Conservation (phyloP, 2,888 invertebrate genomes). For the Acanthosepion pharaonis region DNA sequence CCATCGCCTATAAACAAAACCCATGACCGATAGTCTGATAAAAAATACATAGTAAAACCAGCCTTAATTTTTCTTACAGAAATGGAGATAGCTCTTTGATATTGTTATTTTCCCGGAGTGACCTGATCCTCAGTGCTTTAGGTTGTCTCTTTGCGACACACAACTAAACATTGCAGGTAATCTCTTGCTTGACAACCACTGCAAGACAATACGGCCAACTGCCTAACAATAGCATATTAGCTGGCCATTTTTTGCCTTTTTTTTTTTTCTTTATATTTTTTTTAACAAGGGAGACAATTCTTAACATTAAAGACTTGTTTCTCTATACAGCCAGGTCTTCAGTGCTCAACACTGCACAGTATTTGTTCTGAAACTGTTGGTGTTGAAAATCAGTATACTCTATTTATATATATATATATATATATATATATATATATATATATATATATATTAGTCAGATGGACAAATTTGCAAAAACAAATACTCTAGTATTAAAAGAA, state of each 20-base stretch:
- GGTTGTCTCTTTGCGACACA: background rate
- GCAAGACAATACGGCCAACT: background rate
- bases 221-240: background rate
- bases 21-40: background rate
- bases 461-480: too few relatives aligned
- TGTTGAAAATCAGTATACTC: too few relatives aligned
- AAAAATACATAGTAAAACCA: background rate
- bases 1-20: background rate
- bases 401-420: too few relatives aligned
- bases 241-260: background rate
- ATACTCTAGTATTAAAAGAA: too few relatives aligned
- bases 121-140: background rate
- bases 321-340: background rate
- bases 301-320: background rate
- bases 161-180: background rate
- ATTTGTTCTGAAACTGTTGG: background rate
- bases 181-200: background rate
- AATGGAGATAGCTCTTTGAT: background rate
- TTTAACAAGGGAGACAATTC: background rate
- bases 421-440: too few relatives aligned
- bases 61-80: background rate
- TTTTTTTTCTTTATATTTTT: background rate
- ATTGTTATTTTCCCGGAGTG: background rate
- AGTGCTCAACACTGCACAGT: background rate
- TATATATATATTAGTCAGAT: too few relatives aligned